Evolutionary conservation across 2,888 invertebrate genomes (phyloP), one percentile per base, ranked within the genome.

Genomic region (Portevinia maculata): DNA sequence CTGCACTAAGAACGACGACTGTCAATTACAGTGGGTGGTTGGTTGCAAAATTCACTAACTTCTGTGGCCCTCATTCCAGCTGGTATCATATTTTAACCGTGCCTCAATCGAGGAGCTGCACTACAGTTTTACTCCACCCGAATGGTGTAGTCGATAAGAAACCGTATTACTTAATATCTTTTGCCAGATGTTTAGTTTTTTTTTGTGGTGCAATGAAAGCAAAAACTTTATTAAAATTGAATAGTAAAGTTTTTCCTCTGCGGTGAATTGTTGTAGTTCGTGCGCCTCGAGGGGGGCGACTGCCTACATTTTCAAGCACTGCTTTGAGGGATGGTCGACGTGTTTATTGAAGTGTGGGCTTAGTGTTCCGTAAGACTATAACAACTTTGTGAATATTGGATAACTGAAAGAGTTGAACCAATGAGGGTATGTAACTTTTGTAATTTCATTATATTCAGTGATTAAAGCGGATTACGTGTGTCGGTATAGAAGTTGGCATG

Each of bases 1-100:
- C 39, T 13, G 15, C 34, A 57, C 24, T 28, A 19, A 8, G 15
- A 37, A 8, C 62, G 48, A 41, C 70, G 64, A 59, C 64, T 81
- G 75, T 37, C 75, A 75, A 81, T 70, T 75, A 59, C 64, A 60
- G 81, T 81, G 81, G 81, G 81, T 76, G 81, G 76, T 32, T 59
- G 28, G 48, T 52, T 76, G 30, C 30, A 57, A 69, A 62, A 69
- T 37, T 57, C 37, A 24, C 13, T 13, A 74, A 15, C 28, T 17
- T 41, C 13, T 24, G 6, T 5, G 15, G 15, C 28, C 6, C 13
- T 11, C 11, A 7, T 13, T 4, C 6, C 28, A 3, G 3, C 3
- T 3, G 19, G 46, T 67, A 57, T 57, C 69, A 21, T 74, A n/a
- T 57, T 74, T 62, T 57, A 62, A 65, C 70, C 52, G 69, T 24